Evolutionary conservation across 2,113 vertebrate species (phyloP).

Genomic region (Sander vitreus): DNA sequence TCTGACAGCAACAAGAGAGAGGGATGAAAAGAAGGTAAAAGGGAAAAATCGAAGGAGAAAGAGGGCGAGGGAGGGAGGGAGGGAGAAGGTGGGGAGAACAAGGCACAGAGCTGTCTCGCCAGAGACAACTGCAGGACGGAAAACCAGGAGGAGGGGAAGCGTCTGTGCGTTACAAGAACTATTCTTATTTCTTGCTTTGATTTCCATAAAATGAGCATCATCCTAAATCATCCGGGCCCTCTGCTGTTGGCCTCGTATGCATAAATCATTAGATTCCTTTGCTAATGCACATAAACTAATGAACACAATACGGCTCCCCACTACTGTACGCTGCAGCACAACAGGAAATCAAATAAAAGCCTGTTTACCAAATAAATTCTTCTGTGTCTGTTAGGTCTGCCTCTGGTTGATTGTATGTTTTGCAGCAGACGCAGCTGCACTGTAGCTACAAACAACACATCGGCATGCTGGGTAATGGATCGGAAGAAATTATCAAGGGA

Average conservation of each 20-base stretch:
- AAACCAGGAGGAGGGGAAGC: conserved; percentile 24
- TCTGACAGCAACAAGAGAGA: conserved; percentile 77
- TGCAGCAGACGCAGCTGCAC: conserved; percentile 57
- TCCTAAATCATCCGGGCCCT: conserved; percentile 79
- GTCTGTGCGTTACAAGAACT: conserved; percentile 35
- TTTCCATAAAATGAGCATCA: conserved; percentile 87
- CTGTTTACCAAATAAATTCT: conserved; percentile 74
- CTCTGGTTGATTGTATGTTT: conserved; percentile 70
- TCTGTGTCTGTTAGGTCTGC: conserved; percentile 54
- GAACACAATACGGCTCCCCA: conserved; percentile 73
- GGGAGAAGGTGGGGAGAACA: background rate
- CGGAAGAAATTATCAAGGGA: conserved; percentile 66
- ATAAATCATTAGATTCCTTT: conserved; percentile 82
- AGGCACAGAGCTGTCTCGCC: conserved; percentile 41
- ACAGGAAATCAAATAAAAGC: conserved; percentile 82
- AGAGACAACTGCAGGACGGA: conserved; percentile 29
- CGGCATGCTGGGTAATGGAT: conserved; percentile 72
- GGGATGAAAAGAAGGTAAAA: conserved; percentile 59
- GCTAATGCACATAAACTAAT: conserved; percentile 84
- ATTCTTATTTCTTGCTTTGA: conserved; percentile 80
- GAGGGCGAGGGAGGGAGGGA: conserved; percentile 16
- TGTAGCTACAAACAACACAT: conserved; percentile 58
- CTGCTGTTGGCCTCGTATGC: conserved; percentile 76
- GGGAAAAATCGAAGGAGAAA: conserved; percentile 43
- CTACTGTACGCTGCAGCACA: conserved; percentile 55